Base-by-base conservation (phyloP, 2,113 vertebrate species). In the Oreocharis arfaki region DNA sequence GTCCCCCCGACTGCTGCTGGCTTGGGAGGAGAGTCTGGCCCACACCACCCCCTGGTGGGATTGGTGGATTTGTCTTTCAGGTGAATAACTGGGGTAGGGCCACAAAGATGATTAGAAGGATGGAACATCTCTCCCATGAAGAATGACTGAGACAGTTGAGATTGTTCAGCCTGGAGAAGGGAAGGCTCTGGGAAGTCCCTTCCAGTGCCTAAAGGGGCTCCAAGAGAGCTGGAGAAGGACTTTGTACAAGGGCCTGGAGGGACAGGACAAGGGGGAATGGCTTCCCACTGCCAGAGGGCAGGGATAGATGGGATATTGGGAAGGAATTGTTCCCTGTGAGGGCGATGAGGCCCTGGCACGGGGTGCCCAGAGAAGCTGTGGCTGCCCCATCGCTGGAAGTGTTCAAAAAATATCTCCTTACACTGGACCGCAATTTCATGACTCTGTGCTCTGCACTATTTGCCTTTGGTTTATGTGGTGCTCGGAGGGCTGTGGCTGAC, bases 291-390 rank as follows among this genome's bases (percentile, higher is more conserved):
- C 35, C 35, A 23, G 50, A 42, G 27, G 4, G 42, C 26, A 56
- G 42, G 17, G 21, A 0, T 42, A 0, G 67, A 1, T 13, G 59
- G 42, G 44, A 44, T 4, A 9, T 1, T 47, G 49, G 4, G 32
- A 5, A 13, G 19, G 7, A 65, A 81, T 52, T 59, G 24, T 22
- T 21, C 22, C 15, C 33, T 59, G 16, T 9, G 37, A 39, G 27
- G 30, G 10, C 19, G 50, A 12, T 0, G 9, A 50, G 17, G 14
- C 15, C 18, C 42, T 32, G 57, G 50, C 49, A 56, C n/a, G 17
- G 56, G n/a, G 0, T 47, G 10, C 47, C 49, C 4, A 20, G 75
- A 32, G 57, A 4, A 73, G 26, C 32, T 41, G 57, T 30, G 57
- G 32, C 57, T 77, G 44, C 71, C 33, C 73, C 94, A 53, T 21